These are phyloP conservation scores for Scotopteryx bipunctaria DNA, from an alignment of 2,888 invertebrate species.

Conservation along the genomic window DNA sequence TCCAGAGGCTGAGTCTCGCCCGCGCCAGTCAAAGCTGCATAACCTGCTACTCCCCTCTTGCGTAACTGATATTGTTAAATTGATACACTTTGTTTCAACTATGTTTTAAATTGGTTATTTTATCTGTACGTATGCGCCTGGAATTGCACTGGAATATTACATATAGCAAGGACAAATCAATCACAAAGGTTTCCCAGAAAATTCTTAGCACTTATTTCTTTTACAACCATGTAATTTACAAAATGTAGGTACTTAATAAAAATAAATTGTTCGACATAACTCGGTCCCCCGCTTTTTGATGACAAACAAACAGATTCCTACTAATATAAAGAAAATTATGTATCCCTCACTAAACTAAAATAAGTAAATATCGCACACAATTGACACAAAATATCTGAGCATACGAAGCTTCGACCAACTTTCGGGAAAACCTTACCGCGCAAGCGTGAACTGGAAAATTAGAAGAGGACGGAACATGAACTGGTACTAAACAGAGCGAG, in stretches of 20 bases:
- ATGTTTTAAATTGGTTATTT: slow-evolving; percentile 7
- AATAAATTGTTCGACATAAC: too few relatives aligned
- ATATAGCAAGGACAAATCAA: too few relatives aligned
- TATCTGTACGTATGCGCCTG: not conserved
- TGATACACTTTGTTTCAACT: slow-evolving; percentile 41
- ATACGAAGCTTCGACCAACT: slow-evolving; percentile 74
- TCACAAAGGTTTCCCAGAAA: too few relatives aligned
- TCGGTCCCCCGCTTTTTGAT: too few relatives aligned
- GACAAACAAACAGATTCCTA: too few relatives aligned
- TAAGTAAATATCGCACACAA: slow-evolving; percentile 22
- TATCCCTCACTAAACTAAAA: too few relatives aligned
- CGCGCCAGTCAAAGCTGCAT: slow-evolving; percentile 71
- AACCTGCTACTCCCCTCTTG: slow-evolving; percentile 73
- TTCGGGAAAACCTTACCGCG: slow-evolving; percentile 67
- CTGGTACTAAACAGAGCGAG: slow-evolving; percentile 47
- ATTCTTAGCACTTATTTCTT: too few relatives aligned
- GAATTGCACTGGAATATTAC: not conserved
- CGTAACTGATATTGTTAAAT: slow-evolving; percentile 71
- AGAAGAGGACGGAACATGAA: slow-evolving; percentile 51
- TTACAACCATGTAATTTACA: too few relatives aligned
- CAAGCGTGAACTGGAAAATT: slow-evolving; percentile 71
- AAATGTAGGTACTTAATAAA: too few relatives aligned
- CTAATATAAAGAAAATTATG: too few relatives aligned
- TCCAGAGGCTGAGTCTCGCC: slow-evolving; percentile 73
- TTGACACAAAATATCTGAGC: slow-evolving; percentile 43